Evolutionary conservation across 2,888 invertebrate species (phyloP).

Genomic region (Dicyrtomina minuta): DNA sequence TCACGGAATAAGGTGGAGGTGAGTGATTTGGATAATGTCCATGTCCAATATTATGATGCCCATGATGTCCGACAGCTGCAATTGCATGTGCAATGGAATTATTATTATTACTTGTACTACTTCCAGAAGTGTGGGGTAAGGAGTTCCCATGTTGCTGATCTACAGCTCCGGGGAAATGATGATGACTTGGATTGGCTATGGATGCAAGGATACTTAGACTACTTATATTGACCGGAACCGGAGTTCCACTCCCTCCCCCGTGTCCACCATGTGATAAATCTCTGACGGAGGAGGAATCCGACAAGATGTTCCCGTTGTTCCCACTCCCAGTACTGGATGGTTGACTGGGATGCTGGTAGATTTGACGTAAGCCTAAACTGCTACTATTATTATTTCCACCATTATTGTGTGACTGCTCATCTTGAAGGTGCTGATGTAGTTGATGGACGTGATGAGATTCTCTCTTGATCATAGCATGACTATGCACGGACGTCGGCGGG

Average conservation of each 20-base stretch:
- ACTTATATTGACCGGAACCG: not conserved
- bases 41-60: not conserved
- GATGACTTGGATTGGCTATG: conserved; percentile 34
- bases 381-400: not conserved
- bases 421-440: conserved; percentile 10
- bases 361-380: conserved; percentile 19
- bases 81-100: conserved; percentile 47
- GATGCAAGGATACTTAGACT: conserved; percentile 30
- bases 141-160: conserved; percentile 21
- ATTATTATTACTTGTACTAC: conserved; percentile 1
- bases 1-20: conserved; percentile 47
- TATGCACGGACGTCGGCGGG: not conserved
- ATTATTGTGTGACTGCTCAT: conserved; percentile 2
- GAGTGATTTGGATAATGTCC: conserved; percentile 48
- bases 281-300: not conserved
- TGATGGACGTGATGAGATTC: conserved; percentile 19
- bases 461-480: conserved; percentile 15
- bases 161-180: conserved; percentile 33
- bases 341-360: conserved; percentile 9
- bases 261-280: not conserved
- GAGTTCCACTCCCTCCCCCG: not conserved
- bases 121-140: not conserved
- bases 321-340: not conserved
- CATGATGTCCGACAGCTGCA: conserved; percentile 27
- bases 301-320: not conserved